Evolutionary conservation across 2,888 invertebrate species (phyloP).

Genomic region (Anarsia innoxiella): DNA sequence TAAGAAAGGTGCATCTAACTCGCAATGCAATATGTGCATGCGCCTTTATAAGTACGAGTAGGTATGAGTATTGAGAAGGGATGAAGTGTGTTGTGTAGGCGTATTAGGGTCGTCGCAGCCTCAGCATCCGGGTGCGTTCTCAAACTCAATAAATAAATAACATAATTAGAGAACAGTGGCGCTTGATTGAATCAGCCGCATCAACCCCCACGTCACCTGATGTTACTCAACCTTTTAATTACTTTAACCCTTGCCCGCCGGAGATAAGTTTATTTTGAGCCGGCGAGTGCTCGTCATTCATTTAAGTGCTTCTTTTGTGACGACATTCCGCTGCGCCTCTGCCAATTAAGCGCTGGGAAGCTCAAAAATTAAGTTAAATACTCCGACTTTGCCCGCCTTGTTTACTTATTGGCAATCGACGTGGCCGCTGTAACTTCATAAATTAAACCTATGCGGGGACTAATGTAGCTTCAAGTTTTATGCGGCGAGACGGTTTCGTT

Average conservation of each 20-base stretch:
- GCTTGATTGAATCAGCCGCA: slow-evolving; percentile 64
- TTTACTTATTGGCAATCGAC: slow-evolving; percentile 67
- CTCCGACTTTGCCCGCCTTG: slow-evolving; percentile 54
- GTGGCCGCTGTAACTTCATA: slow-evolving; percentile 53
- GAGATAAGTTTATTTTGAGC: slow-evolving; percentile 75
- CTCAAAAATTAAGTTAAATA: slow-evolving; percentile 76
- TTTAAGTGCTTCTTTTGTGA: slow-evolving; percentile 75
- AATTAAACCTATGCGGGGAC: slow-evolving; percentile 45
- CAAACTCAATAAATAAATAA: slow-evolving; percentile 66
- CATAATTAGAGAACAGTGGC: slow-evolving; percentile 56
- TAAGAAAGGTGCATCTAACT: too few species aligned
- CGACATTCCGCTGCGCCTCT: slow-evolving; percentile 61
- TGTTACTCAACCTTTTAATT: slow-evolving; percentile 56
- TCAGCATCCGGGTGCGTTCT: slow-evolving; percentile 29
- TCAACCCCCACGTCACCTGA: slow-evolving; percentile 53
- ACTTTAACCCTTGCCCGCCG: slow-evolving; percentile 70
- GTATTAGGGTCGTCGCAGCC: too few species aligned
- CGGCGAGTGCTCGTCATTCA: slow-evolving; percentile 57
- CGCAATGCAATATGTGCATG: too few species aligned
- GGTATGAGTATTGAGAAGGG: too few species aligned
- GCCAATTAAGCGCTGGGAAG: slow-evolving; percentile 67
- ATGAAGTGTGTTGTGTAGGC: too few species aligned
- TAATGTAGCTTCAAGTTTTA: slow-evolving; percentile 24
- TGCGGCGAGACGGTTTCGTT: slow-evolving; percentile 18
- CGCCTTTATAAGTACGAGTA: too few species aligned